Percentiles rank a stretch among this genome's conserved stretches.
phyloP scores from a whole-genome alignment of 2,797 vertebrate species.

The Molossus molossus region DNA sequence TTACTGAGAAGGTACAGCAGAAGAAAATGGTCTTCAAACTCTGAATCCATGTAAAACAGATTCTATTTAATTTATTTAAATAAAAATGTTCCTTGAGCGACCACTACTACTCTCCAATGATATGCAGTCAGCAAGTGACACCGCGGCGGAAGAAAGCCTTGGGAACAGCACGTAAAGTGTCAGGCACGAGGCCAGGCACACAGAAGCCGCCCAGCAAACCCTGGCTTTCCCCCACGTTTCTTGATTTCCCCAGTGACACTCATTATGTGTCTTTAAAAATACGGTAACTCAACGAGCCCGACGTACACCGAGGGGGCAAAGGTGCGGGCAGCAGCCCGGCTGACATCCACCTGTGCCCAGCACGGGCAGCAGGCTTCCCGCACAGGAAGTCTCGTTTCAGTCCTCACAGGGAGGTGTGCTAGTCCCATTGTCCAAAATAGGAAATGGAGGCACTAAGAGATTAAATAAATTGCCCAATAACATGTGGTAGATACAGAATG shows the following conservation, averaged over 20 bases:
- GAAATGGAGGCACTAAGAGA: neutral
- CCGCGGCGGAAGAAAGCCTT: neutral
- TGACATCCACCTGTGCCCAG: neutral
- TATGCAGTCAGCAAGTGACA: neutral
- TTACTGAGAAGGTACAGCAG: conserved; percentile 8
- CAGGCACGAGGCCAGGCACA: neutral
- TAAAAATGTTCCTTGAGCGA: conserved; percentile 55
- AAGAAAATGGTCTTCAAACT: conserved; percentile 35
- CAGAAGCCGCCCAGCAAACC: neutral
- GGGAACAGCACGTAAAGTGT: neutral
- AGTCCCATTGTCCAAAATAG: conserved; percentile 39
- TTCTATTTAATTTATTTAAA: conserved; percentile 30
- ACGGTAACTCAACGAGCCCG: neutral
- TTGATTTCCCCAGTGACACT: neutral
- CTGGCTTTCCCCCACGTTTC: neutral
- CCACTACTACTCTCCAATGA: neutral
- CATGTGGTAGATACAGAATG: conserved; percentile 6
- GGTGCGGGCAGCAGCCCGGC: neutral
- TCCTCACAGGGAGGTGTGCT: neutral
- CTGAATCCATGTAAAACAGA: conserved; percentile 18
- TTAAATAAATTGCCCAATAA: conserved; percentile 30
- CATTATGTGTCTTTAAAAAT: neutral
- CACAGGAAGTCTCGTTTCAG: neutral
- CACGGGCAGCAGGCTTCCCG: fast-evolving
- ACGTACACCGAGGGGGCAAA: neutral